A percentile compares a stretch with the other conserved stretches of the same genome.
phyloP scores from a whole-genome alignment of 2,113 vertebrate species.

The Raja brachyura region DNA sequence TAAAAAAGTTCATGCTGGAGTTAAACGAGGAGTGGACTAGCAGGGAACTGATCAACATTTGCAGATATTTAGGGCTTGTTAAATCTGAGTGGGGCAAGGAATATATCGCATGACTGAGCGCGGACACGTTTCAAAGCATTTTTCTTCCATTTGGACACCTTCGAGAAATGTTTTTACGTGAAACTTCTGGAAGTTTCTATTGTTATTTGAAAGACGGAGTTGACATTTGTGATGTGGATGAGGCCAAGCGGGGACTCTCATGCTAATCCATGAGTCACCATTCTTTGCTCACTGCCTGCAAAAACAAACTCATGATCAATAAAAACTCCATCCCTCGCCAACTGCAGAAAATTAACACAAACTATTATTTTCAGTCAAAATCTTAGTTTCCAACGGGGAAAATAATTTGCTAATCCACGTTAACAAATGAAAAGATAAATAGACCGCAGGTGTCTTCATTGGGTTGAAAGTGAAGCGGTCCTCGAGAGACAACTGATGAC shows the following conservation, averaged over 20 bases:
- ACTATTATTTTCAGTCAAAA: background rate
- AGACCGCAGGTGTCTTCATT: background rate
- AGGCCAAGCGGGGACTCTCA: background rate
- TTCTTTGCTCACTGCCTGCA: background rate
- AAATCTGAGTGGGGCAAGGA: background rate
- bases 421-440: background rate
- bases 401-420: background rate
- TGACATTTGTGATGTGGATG: background rate
- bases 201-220: background rate
- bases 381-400: background rate
- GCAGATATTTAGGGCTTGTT: background rate
- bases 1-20: background rate
- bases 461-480: background rate
- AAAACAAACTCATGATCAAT: slow-evolving; percentile 15
- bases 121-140: background rate
- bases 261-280: slow-evolving; percentile 12
- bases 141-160: background rate
- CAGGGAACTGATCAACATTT: no score
- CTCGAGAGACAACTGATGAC: background rate
- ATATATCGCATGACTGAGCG: no score
- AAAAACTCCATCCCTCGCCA: background rate
- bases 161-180: background rate
- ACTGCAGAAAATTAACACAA: slow-evolving; percentile 21
- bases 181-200: background rate
- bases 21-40: background rate